Conservation (phyloP, 2,113 vertebrate species). For the Chrysemys picta region DNA sequence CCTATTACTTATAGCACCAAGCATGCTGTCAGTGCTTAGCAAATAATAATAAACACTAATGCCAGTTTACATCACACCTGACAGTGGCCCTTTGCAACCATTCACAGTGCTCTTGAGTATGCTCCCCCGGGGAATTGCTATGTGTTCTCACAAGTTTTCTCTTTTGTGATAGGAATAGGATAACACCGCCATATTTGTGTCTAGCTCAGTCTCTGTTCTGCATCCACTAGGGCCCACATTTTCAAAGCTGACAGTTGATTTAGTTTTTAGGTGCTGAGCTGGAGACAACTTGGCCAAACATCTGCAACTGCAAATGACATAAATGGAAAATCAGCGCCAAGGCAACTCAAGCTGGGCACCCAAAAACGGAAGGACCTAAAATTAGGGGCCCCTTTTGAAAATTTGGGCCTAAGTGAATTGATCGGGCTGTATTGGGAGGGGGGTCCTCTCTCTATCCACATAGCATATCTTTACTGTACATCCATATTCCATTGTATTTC, state of each 20-base stretch:
- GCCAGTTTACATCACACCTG: neutral
- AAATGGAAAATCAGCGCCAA: neutral
- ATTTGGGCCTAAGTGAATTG: neutral
- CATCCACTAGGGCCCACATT: neutral
- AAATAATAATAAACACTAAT: neutral
- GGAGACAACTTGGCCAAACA: neutral
- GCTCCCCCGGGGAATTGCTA: neutral
- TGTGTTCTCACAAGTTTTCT: neutral
- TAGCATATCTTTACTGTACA: conserved; percentile 10
- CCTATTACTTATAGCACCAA: neutral
- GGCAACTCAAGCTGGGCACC: neutral
- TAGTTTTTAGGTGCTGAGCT: neutral
- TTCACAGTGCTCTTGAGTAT: accelerated
- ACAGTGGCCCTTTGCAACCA: neutral
- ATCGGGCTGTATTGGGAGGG: neutral
- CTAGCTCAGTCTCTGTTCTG: neutral
- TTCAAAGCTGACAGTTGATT: conserved; percentile 1
- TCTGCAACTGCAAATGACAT: neutral
- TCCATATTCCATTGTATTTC: neutral
- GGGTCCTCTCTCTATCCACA: neutral
- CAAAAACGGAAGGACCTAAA: conserved; percentile 7
- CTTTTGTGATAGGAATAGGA: neutral
- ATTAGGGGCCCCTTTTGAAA: neutral
- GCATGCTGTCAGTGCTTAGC: neutral
- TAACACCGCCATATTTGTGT: neutral